phyloP scores from a whole-genome alignment of 2,113 vertebrate genomes.

The Corythornis vintsioides region DNA sequence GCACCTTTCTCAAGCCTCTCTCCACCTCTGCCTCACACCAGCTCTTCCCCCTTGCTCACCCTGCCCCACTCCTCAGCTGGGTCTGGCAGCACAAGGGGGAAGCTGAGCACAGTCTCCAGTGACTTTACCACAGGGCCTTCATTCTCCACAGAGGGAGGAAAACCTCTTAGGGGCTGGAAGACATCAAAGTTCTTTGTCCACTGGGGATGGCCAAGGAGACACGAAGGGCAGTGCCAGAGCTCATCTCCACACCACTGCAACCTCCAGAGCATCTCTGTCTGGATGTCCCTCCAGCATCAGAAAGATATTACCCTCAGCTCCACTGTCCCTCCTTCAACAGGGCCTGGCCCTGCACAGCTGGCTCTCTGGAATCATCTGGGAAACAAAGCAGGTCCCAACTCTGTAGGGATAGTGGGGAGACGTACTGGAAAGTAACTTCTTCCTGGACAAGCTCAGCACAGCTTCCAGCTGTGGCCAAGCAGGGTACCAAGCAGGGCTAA shows the following conservation, averaged over 20 bases:
- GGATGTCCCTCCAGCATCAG: background rate
- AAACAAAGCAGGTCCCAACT: background rate
- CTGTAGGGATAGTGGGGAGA: background rate
- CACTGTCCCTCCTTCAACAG: background rate
- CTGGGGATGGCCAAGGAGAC: background rate
- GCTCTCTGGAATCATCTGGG: rapidly evolving
- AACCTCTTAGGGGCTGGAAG: background rate
- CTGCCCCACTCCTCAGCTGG: background rate
- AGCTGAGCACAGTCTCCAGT: background rate
- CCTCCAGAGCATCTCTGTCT: background rate
- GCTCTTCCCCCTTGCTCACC: background rate
- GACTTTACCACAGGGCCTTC: background rate
- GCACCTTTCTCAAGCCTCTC: background rate
- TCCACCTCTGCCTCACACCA: background rate
- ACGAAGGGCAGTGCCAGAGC: background rate
- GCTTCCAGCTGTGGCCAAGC: background rate
- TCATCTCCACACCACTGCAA: background rate
- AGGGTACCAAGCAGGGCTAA: background rate
- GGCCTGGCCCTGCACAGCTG: rapidly evolving
- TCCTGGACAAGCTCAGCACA: background rate
- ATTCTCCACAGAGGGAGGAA: background rate
- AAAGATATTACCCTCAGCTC: background rate
- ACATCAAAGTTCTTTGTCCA: background rate
- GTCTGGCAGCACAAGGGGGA: background rate
- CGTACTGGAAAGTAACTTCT: background rate